Base-by-base conservation (phyloP, 2,888 invertebrate genomes). In the Drosophila longiperda region DNA sequence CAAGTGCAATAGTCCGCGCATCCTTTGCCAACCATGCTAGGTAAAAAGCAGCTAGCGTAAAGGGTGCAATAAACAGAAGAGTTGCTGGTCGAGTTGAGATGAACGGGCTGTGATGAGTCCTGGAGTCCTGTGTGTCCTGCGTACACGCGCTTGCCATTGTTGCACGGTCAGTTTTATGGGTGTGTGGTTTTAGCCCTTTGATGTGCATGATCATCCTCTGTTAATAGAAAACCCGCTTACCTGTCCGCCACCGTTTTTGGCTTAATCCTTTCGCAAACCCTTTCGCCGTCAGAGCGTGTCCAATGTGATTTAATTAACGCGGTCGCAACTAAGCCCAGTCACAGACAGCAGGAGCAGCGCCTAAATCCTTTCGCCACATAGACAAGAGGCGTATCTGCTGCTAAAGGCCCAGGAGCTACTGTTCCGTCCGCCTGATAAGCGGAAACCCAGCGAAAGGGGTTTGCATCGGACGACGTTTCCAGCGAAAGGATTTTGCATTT, bases 131-230 rank as follows among this genome's bases (percentile, higher is more conserved):
- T 45, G 60, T 15, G 65, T 66, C 69, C 60, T 48, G 64, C 52
- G 66, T 52, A 78, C 78, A 59, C 74, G 74, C 62, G 59, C 36
- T 65, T 36, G 20, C 58, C 55, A 75, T 78, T 78, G 78, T 85
- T 85, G 87, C 76, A 78, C 89, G 76, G 45, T 33, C 90, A 73
- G 84, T 91, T 92, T 92, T 90, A 91, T 91, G 91, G 92, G 91
- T 90, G 91, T 91, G 91, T 90, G 91, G 92, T 92, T 92, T 91
- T 88, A 91, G 92, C 91, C 92, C 90, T 91, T 92, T 91, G 90
- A 91, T 91, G 91, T 86, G 83, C 86, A 88, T 91, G 91, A 91
- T 92, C 91, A 92, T 91, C 91, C 91, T 45, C 45, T 87, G 83
- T 89, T 90, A 92, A 91, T 90, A 90, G 89, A 91, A 90, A 89